Evolutionary conservation across 2,888 invertebrate species (phyloP).

Genomic region (Synergus umbraculus): DNA sequence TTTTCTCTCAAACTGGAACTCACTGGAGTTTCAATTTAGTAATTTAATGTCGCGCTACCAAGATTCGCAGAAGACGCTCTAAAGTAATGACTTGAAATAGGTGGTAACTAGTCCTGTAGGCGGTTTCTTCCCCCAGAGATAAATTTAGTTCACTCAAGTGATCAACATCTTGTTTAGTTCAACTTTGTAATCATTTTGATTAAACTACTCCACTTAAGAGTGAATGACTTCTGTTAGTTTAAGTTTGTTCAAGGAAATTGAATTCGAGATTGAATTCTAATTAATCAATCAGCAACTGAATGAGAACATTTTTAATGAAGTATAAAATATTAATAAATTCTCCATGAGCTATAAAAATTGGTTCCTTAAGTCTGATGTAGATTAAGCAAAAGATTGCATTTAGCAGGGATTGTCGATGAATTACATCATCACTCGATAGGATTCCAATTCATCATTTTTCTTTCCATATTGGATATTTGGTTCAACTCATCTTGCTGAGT

Average conservation of each 20-base stretch:
- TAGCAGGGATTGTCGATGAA: neutral
- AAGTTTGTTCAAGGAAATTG: neutral
- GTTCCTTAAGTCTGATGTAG: neutral
- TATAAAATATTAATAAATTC: too few species aligned
- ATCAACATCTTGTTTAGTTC: conserved; percentile 34
- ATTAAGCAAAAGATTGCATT: neutral
- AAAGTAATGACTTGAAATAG: conserved; percentile 22
- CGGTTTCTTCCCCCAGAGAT: conserved; percentile 1
- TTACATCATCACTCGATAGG: neutral
- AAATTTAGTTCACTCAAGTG: conserved; percentile 36
- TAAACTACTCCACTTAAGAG: neutral
- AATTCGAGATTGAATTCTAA: neutral
- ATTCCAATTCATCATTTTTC: neutral
- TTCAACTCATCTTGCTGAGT: neutral
- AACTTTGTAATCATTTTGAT: conserved; percentile 13
- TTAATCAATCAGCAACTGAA: neutral
- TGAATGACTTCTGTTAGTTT: neutral
- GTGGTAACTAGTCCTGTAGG: conserved; percentile 13
- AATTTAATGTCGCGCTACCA: conserved; percentile 26
- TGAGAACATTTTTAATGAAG: neutral
- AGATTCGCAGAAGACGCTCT: neutral
- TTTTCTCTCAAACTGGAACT: neutral
- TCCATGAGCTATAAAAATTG: too few species aligned
- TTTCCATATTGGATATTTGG: neutral
- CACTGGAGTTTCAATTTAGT: conserved; percentile 21